phyloP scores from a whole-genome alignment of 2,113 vertebrate genomes.

The Noctilio leporinus region DNA sequence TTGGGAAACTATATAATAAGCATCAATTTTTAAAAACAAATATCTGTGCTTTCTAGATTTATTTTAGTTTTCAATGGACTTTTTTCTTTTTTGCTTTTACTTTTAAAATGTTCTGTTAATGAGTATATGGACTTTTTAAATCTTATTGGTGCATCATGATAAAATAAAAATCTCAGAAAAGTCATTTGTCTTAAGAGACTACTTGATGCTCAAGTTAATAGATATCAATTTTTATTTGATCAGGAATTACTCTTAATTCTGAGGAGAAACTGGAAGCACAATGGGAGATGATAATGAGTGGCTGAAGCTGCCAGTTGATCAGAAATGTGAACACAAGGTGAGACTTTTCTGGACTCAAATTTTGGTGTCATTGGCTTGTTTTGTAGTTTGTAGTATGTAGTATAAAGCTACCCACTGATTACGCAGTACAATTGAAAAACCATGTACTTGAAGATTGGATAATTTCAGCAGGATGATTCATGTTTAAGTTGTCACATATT shows the following conservation, averaged over 20 bases:
- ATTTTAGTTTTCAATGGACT: neutral
- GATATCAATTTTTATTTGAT: constrained; percentile 28
- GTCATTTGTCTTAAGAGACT: neutral
- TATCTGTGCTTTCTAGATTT: neutral
- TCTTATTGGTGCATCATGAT: neutral
- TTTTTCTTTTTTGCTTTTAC: neutral
- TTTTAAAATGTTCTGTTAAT: neutral
- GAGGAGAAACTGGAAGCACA: constrained; percentile 73
- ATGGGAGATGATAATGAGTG: constrained; percentile 99
- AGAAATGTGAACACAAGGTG: constrained; percentile 99
- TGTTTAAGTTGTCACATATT: neutral
- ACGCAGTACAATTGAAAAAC: neutral
- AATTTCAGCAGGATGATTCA: neutral
- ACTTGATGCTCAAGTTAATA: constrained; percentile 30
- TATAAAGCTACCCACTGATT: neutral
- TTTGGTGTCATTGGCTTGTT: constrained; percentile 3
- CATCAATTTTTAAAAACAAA: neutral
- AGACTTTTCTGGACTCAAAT: constrained; percentile 27
- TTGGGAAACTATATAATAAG: neutral
- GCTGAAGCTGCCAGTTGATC: constrained; percentile 96
- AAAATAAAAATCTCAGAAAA: constrained; percentile 8
- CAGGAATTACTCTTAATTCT: constrained; percentile 68
- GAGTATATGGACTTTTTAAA: neutral
- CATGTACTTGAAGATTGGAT: neutral
- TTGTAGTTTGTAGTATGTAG: neutral